Percentiles rank a stretch among this genome's conserved stretches.
Conservation (phyloP, 2,797 vertebrate genomes). For the Adrianichthys oophorus region DNA sequence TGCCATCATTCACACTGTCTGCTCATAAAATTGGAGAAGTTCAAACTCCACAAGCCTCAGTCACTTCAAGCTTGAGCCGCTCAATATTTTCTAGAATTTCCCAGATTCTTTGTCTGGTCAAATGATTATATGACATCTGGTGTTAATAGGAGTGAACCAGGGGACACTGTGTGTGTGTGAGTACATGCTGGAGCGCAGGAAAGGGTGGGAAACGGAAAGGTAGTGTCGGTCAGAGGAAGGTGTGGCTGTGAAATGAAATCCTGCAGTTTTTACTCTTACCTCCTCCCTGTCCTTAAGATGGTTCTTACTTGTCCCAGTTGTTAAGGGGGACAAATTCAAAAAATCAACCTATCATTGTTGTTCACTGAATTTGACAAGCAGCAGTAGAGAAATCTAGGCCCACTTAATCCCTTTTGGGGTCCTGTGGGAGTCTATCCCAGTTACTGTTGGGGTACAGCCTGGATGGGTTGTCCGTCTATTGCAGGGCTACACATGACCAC, state of each 20-base stretch:
- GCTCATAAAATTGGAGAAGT: conserved; percentile 63
- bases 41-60: conserved; percentile 64
- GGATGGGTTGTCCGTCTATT: too few relatives aligned
- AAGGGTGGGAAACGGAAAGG: conserved; percentile 83
- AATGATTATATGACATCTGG: conserved; percentile 74
- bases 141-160: conserved; percentile 66
- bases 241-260: conserved; percentile 75
- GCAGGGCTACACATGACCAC: too few relatives aligned
- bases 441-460: too few relatives aligned
- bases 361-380: background rate
- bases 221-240: conserved; percentile 69
- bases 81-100: conserved; percentile 80
- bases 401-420: too few relatives aligned
- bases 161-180: conserved; percentile 33
- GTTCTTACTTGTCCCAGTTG: conserved; percentile 17
- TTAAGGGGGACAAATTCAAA: background rate
- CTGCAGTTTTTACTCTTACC: conserved; percentile 44
- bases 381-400: background rate
- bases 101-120: conserved; percentile 72
- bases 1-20: conserved; percentile 43
- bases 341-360: background rate
- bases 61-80: conserved; percentile 62
- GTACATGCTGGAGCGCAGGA: conserved; percentile 65
- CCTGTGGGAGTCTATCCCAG: too few relatives aligned
- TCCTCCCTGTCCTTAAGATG: conserved; percentile 15